Percentiles rank a stretch among this genome's conserved stretches.
Conservation (phyloP, 1,140 invertebrate genomes). For the Listronotus bonariensis region DNA sequence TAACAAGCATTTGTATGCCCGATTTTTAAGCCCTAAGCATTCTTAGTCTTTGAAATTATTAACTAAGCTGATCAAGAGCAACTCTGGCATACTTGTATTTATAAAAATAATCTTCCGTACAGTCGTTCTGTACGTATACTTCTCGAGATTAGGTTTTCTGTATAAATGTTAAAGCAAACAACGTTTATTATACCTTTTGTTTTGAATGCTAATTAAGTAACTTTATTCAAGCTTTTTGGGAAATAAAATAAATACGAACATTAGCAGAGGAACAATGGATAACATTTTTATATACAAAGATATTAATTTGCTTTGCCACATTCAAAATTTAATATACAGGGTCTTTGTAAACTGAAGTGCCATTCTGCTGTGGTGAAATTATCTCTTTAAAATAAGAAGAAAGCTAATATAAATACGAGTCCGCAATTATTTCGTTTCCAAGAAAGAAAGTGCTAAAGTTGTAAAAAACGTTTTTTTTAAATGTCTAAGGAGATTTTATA, state of each 20-base stretch:
- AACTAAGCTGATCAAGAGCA: constrained; percentile 45
- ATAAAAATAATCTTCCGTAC: constrained; percentile 42
- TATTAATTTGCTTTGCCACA: constrained; percentile 3
- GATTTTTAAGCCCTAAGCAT: constrained; percentile 45
- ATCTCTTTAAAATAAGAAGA: too few relatives aligned
- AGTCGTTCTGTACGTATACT: constrained; percentile 38
- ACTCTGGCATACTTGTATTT: constrained; percentile 37
- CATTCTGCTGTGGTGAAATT: too few relatives aligned
- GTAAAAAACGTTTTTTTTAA: too few relatives aligned
- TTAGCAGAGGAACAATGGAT: constrained; percentile 30
- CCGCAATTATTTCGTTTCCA: too few relatives aligned
- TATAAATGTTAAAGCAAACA: constrained; percentile 36
- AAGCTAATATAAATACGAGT: too few relatives aligned
- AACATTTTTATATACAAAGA: constrained; percentile 21
- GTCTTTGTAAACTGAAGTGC: too few relatives aligned
- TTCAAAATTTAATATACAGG: too few relatives aligned
- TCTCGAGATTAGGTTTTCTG: constrained; percentile 40
- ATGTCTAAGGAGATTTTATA: too few relatives aligned
- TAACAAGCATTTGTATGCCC: constrained; percentile 51
- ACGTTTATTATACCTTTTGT: constrained; percentile 37
- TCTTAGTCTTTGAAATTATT: constrained; percentile 49
- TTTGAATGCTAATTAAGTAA: constrained; percentile 38
- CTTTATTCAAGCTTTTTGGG: constrained; percentile 31
- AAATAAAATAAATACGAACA: constrained; percentile 20
- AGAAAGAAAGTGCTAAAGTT: too few relatives aligned